Evolutionary conservation across 2,113 vertebrate genomes (phyloP).

Genomic region (Brachionichthys hirsutus): DNA sequence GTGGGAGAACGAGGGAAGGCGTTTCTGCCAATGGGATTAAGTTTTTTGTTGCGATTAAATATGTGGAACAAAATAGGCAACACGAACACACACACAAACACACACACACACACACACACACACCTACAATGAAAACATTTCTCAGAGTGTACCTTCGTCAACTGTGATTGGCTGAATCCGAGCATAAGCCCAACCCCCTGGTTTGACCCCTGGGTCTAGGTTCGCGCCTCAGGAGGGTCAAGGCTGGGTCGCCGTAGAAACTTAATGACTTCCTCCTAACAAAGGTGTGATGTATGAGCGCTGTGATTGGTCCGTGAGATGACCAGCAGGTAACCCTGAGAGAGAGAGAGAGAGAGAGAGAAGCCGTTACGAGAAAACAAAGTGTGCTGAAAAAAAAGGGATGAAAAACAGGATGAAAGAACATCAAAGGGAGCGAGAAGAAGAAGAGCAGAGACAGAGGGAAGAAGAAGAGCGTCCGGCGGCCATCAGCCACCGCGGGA

Average conservation of each 20-base stretch:
- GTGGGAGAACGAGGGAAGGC: too few relatives aligned
- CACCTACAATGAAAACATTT: constrained; percentile 17
- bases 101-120: too few relatives aligned
- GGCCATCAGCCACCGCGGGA: constrained; percentile 1
- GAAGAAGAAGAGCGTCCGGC: background rate
- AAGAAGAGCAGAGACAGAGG: background rate
- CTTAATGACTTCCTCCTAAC: constrained; percentile 82
- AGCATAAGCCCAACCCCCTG: constrained; percentile 27
- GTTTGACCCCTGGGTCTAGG: constrained; percentile 62
- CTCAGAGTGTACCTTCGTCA: constrained; percentile 3
- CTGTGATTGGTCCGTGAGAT: constrained; percentile 46
- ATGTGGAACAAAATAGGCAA: background rate
- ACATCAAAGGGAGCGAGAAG: too few relatives aligned
- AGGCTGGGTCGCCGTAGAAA: constrained; percentile 71
- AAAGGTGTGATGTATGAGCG: constrained; percentile 78
- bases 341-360: background rate
- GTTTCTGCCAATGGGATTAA: too few relatives aligned
- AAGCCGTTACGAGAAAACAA: background rate
- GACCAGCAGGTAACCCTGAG: constrained; percentile 67
- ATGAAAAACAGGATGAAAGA: background rate
- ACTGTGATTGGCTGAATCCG: constrained; percentile 47
- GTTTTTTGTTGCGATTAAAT: too few relatives aligned
- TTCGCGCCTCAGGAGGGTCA: constrained; percentile 71
- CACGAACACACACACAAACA: background rate
- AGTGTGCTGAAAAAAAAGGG: too few relatives aligned